These are phyloP conservation scores for Solea senegalensis DNA, from an alignment of 2,113 vertebrate species.

Conservation along the genomic window DNA sequence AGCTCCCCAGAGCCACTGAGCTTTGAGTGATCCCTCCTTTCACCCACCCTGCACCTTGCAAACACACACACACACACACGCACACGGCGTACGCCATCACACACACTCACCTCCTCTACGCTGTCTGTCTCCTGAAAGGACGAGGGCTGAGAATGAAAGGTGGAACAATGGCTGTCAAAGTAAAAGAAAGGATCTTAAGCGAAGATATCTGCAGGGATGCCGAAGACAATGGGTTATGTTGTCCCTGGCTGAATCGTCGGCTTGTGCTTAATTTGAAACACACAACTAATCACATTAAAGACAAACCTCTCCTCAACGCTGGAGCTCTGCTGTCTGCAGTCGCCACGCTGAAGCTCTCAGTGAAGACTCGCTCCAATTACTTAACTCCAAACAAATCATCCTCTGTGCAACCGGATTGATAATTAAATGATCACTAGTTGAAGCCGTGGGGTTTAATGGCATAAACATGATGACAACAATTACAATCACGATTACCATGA, in stretches of 20 bases:
- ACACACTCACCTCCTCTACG: constrained; percentile 39
- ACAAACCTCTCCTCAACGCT: constrained; percentile 65
- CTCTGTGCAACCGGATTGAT: constrained; percentile 39
- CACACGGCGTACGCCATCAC: constrained; percentile 28
- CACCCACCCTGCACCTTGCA: constrained; percentile 50
- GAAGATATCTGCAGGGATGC: constrained; percentile 64
- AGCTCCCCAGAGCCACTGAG: constrained; percentile 79
- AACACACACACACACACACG: constrained; percentile 32
- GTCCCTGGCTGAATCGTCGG: constrained; percentile 71
- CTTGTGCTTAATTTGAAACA: constrained; percentile 76
- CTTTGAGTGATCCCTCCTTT: constrained; percentile 74
- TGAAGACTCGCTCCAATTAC: constrained; percentile 64
- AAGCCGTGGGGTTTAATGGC: no score
- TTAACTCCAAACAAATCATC: constrained; percentile 60
- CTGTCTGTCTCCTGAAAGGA: constrained; percentile 70
- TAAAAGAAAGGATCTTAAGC: constrained; percentile 56
- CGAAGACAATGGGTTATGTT: constrained; percentile 71
- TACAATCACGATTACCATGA: no score
- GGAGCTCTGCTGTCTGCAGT: constrained; percentile 63
- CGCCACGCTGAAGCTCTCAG: constrained; percentile 58
- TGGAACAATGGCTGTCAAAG: constrained; percentile 76
- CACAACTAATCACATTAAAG: constrained; percentile 79
- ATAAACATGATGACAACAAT: no score
- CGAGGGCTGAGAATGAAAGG: constrained; percentile 71
- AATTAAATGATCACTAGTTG: not conserved